Evolutionary conservation across 2,113 vertebrate species (phyloP), one percentile per base, ranked within the genome.

Genomic region (Ceyx cyanopectus): DNA sequence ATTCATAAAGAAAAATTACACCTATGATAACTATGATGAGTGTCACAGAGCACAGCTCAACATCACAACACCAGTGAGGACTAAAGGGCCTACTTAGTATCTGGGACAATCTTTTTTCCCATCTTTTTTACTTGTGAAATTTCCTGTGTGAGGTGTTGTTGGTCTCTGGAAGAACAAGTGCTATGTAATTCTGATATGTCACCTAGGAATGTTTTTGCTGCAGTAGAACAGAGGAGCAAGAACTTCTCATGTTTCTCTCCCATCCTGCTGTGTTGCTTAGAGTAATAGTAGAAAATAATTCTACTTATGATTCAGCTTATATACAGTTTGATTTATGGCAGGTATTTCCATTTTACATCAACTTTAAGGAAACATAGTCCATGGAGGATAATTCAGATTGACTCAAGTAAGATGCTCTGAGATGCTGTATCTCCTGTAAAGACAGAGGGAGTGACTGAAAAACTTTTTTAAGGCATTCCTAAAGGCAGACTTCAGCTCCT

Each of bases 201-300:
- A 65, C 12, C 45, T 48, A 69, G 19, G 34, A 30, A 2, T 78
- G 57, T 19, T 81, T 53, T 53, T 69, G 50, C 30, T 85, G n/a
- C 30, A 79, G n/a, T 0, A n/a, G n/a, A 78, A 30, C 16, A 53
- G 14, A 19, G 10, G n/a, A 79, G 17, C 17, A 94, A 53, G 24
- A 88, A 76, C 24, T 27, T 9, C 3, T 81, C 14, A 50, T 72
- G 62, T 79, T 11, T 72, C 45, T 10, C 27, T 88, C 20, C 8
- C 21, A 75, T 53, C 4, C n/a, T 80, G 53, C n/a, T 53, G 76
- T 0, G 1, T 18, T 18, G 1, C 40, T 48, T 50, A 61, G 7
- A 40, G 16, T 27, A 79, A 65, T 3, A 27, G 27, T 6, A 66
- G 45, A 68, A 79, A 81, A 85, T 0, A 72, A 57, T n/a, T 78